A percentile compares a stretch with the other conserved stretches of the same genome.
Conservation (phyloP, 2,888 invertebrate genomes). For the Teleiodes luculella region DNA sequence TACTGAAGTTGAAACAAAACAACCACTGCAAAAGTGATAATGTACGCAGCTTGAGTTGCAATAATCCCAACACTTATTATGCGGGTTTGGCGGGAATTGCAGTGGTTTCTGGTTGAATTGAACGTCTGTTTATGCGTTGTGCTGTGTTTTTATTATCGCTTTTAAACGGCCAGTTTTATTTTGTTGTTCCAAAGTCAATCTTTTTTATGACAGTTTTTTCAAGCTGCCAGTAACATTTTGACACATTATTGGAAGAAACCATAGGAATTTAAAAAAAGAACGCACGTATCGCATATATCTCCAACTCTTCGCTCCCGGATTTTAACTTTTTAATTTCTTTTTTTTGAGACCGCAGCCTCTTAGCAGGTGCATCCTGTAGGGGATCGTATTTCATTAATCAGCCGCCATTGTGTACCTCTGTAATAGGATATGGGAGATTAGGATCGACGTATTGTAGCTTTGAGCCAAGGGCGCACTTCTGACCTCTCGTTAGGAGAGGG, state of each 20-base stretch:
- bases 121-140: no score
- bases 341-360: not conserved
- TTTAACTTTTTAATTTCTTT: not conserved
- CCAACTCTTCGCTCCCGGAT: not conserved
- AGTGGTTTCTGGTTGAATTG: no score
- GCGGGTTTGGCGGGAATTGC: no score
- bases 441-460: not conserved
- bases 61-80: no score
- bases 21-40: no score
- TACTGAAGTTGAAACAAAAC: no score
- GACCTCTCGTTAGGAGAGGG: not conserved
- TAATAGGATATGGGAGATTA: conserved; percentile 1
- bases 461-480: not conserved
- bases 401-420: not conserved
- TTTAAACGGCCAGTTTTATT: no score
- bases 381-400: conserved; percentile 7
- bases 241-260: not conserved
- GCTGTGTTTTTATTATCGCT: no score
- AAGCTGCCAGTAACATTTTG: no score
- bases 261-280: not conserved
- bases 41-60: no score
- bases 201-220: no score
- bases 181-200: no score
- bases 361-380: conserved; percentile 5
- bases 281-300: not conserved